These are phyloP conservation scores for Mormyrus proboscirostris DNA, from an alignment of 2,797 vertebrate species.

Conservation along the genomic window DNA sequence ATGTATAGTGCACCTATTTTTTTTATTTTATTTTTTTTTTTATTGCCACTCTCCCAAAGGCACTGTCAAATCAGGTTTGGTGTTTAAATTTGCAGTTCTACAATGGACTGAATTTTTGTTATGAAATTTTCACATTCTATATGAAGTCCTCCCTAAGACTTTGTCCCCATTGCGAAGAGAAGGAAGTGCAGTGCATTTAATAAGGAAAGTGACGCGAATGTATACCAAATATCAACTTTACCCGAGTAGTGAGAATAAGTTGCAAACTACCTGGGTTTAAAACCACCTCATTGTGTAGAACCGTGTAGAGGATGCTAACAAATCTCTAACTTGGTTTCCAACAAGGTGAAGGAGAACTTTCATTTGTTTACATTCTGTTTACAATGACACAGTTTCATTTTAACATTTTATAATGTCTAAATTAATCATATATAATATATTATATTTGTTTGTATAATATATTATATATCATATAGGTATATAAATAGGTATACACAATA, in stretches of 20 bases:
- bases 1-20: neutral
- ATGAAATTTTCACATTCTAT: neutral
- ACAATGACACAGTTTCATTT: conserved; percentile 93
- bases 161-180: neutral
- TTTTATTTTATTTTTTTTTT: neutral
- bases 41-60: neutral
- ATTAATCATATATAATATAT: conserved; percentile 42
- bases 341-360: conserved; percentile 77
- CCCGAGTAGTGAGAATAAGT: conserved; percentile 71
- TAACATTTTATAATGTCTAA: conserved; percentile 42
- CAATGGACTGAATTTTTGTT: neutral
- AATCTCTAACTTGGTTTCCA: conserved; percentile 66
- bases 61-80: neutral
- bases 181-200: conserved; percentile 13
- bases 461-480: conserved; percentile 29
- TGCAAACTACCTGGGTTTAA: conserved; percentile 79
- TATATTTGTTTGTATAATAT: conserved; percentile 11
- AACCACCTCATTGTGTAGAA: conserved; percentile 57
- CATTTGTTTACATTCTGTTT: conserved; percentile 99
- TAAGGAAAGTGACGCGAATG: neutral
- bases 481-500: conserved; percentile 69
- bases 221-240: neutral
- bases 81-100: neutral
- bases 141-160: neutral
- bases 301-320: conserved; percentile 60